Conservation (phyloP, 2,888 invertebrate species). For the Drosophila rubida region DNA sequence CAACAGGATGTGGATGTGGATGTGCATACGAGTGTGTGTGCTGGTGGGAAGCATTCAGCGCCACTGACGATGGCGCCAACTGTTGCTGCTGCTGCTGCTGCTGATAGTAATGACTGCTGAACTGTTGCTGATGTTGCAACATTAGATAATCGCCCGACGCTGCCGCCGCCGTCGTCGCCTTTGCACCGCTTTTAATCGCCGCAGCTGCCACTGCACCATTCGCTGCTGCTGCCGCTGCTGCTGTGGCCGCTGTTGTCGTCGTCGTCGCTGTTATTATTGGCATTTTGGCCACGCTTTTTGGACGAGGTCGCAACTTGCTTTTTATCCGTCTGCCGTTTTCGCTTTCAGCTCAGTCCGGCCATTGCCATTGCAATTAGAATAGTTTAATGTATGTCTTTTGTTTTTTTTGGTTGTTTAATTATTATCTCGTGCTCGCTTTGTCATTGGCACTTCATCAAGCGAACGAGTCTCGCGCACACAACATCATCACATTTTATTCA, state of each 20-base stretch:
- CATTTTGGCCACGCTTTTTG: conserved; percentile 57
- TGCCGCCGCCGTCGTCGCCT: conserved; percentile 47
- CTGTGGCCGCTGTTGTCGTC: conserved; percentile 23
- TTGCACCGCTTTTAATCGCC: conserved; percentile 46
- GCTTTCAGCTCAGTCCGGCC: conserved; percentile 23
- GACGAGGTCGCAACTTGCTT: conserved; percentile 23
- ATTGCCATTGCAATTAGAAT: conserved; percentile 28
- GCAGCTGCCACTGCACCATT: conserved; percentile 48
- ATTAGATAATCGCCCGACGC: conserved; percentile 71
- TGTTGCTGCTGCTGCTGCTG: conserved; percentile 58
- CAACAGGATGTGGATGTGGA: conserved; percentile 71
- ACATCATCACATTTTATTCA: conserved; percentile 31
- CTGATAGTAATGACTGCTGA: conserved; percentile 53
- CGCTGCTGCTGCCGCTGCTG: conserved; percentile 32
- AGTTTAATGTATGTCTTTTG: conserved; percentile 7
- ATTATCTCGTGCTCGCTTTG: conserved; percentile 40
- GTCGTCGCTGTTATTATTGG: conserved; percentile 76
- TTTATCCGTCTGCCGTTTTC: conserved; percentile 3
- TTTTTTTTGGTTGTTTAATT: conserved; percentile 37
- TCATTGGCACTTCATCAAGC: conserved; percentile 41
- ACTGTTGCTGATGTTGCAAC: conserved; percentile 55
- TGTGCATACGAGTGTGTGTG: conserved; percentile 45
- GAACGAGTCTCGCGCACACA: conserved; percentile 7
- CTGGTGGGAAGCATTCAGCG: conserved; percentile 74
- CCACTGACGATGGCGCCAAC: conserved; percentile 50